Base-by-base conservation (phyloP, 2,888 invertebrate species). In the Euclidia mi region DNA sequence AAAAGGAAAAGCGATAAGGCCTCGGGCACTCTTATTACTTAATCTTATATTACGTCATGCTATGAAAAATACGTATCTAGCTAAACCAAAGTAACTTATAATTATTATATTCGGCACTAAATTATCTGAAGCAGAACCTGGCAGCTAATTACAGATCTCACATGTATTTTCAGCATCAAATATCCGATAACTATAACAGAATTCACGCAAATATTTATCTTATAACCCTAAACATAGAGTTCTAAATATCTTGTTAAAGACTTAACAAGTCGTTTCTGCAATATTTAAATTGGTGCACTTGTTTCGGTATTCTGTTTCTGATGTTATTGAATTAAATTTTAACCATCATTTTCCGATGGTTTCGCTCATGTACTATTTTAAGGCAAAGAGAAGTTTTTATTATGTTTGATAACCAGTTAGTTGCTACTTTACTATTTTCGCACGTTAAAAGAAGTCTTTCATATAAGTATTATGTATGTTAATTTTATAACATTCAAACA, bases 101-200 rank as follows among this genome's bases (percentile, higher is more conserved):
- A 55, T 76, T 78, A 76, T 76, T 76, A 71, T 69, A 70, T 77
- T 77, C 63, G 58, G 46, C 74, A 73, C 78, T 77, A 77, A 78
- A 77, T 76, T 79, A 78, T 76, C 73, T 81, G 74, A 76, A 66
- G 66, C 76, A 72, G 76, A n/a, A n/a, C 71, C 65, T 71, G 65
- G 72, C 63, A 68, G 71, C 76, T 81, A 81, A 81, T 81, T 81
- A 81, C 73, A 81, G 76, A 76, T 78, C 77, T 77, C 78, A 61
- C 73, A 70, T 53, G 69, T 58, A 53, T 51, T 62, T 68, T 63
- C 49, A 62, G 43, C 65, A 72, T 75, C 72, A 81, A 70, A 68
- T 68, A 68, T 31, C 25, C 38, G n/a, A n/a, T 40, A 59, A 56
- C 50, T 51, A 29, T 34, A 0, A 18, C n/a, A 41, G 31, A 17